Evolutionary conservation across 37 sponge, comb jelly and placozoan species (phyloP), one percentile per base, ranked within the genome.

Genomic region (Chondrilla cf. caribensis): DNA sequence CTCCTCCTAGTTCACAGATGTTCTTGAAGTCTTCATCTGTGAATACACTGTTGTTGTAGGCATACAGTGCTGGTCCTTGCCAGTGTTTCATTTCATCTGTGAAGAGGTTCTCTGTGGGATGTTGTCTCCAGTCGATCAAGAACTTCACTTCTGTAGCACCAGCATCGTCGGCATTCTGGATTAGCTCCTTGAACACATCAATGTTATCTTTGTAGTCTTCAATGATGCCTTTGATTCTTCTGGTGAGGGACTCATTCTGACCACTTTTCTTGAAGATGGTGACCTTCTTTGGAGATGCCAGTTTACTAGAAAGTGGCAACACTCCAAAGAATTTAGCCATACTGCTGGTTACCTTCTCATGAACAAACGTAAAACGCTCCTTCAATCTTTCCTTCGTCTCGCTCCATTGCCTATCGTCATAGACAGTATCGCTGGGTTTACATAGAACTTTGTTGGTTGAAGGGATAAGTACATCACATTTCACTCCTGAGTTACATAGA

Each of bases 151-250:
- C 70, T 25, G 72, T 86, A 2, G 95, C 95, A 59, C 60, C 60
- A 31, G 95, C 95, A 88, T 94, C 95, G 80, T 94, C 95, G 47
- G 95, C 95, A 91, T 94, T 94, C 75, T 94, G 95, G 26, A 91
- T 83, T 8, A 94, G 68, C 57, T 94, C 95, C 66, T 94, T 94
- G 80, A 94, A 88, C 42, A 94, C 86, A 75, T 88, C 91, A 43
- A 85, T 82, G 47, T 86, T 71, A 29, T 55, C 79, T 33, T 75
- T 79, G 78, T 94, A 94, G 24, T 86, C 95, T 47, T 79, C 47
- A 38, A 94, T 60, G 22, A 91, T 91, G 9, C 78, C 77, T 4
- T 41, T 62, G 0, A 94, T 85, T n/a, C 95, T 77, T 33, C 62
- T 42, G 29, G 95, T 94, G 25, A 94, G 78, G 2, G 80, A 36